Percentiles rank a stretch among this genome's conserved stretches.
Conservation (phyloP, 2,113 vertebrate genomes). For the Chaenogobius annularis region DNA sequence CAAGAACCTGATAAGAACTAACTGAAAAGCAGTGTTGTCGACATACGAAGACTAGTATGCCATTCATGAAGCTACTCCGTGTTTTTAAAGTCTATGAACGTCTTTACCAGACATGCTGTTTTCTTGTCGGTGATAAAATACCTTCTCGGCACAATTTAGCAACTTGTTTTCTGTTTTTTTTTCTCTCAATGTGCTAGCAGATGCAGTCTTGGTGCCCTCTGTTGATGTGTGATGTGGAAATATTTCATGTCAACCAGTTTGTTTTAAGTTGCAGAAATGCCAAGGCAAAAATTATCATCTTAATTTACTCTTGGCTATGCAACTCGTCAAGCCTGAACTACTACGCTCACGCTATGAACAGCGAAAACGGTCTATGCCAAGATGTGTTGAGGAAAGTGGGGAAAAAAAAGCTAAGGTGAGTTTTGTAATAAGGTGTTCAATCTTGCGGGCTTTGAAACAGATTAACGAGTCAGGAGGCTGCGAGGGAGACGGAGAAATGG, state of each 20-base stretch:
- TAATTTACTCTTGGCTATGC: neutral
- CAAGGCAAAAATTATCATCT: too few species aligned
- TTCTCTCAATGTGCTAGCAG: neutral
- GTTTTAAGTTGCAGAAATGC: too few species aligned
- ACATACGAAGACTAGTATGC: neutral
- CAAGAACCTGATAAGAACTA: neutral
- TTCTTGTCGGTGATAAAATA: neutral
- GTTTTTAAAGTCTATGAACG: neutral
- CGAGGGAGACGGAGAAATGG: slow-evolving; percentile 47
- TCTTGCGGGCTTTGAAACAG: slow-evolving; percentile 22
- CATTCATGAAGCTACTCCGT: neutral
- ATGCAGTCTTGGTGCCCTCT: neutral
- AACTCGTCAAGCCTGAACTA: neutral
- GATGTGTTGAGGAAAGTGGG: neutral
- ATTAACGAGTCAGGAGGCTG: slow-evolving; percentile 31
- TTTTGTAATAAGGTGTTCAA: slow-evolving; percentile 53
- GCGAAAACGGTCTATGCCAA: neutral
- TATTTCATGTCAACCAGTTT: too few species aligned
- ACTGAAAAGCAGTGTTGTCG: neutral
- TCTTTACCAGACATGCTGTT: neutral
- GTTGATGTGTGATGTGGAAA: neutral
- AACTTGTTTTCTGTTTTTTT: too few species aligned
- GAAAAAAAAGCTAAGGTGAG: slow-evolving; percentile 27
- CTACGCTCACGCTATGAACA: neutral
- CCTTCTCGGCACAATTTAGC: too few species aligned